phyloP scores from a whole-genome alignment of 2,888 invertebrate species.

The Cheilosia soror region DNA sequence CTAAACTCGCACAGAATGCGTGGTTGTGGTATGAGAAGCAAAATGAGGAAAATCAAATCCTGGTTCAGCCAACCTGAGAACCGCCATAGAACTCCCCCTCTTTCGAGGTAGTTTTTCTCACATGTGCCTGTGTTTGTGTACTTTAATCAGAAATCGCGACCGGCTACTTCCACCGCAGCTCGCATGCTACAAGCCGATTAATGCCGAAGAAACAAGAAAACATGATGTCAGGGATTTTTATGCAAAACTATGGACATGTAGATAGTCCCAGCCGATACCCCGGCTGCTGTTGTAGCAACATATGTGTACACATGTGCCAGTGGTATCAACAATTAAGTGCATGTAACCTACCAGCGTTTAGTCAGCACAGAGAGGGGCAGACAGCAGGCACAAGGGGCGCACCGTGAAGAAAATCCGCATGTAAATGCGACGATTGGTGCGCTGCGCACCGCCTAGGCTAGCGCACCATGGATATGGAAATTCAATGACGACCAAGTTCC shows the following conservation, averaged over 20 bases:
- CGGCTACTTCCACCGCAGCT: constrained; percentile 56
- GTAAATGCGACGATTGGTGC: constrained; percentile 60
- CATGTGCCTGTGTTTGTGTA: constrained; percentile 23
- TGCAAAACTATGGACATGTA: constrained; percentile 75
- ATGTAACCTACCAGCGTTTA: constrained; percentile 72
- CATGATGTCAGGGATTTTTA: constrained; percentile 75
- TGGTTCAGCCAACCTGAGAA: constrained; percentile 7
- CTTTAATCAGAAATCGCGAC: constrained; percentile 58
- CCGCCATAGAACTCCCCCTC: constrained; percentile 33
- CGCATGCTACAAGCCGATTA: constrained; percentile 75
- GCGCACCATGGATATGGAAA: constrained; percentile 33
- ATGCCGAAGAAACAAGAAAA: constrained; percentile 71
- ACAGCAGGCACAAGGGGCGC: constrained; percentile 27
- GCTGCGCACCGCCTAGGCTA: not conserved
- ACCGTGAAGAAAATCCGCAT: constrained; percentile 54
- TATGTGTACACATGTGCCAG: constrained; percentile 73
- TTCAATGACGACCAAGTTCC: constrained; percentile 15
- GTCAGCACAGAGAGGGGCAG: constrained; percentile 21
- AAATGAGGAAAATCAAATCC: constrained; percentile 56
- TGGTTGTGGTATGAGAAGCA: not conserved
- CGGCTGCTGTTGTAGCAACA: constrained; percentile 63
- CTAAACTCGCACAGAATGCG: constrained; percentile 11
- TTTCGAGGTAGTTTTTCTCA: constrained; percentile 20
- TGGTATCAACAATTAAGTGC: constrained; percentile 74
- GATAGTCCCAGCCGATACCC: constrained; percentile 65